A percentile compares a stretch with the other conserved stretches of the same genome.
phyloP scores from a whole-genome alignment of 1,140 invertebrate species.

The Conus ventricosus region DNA sequence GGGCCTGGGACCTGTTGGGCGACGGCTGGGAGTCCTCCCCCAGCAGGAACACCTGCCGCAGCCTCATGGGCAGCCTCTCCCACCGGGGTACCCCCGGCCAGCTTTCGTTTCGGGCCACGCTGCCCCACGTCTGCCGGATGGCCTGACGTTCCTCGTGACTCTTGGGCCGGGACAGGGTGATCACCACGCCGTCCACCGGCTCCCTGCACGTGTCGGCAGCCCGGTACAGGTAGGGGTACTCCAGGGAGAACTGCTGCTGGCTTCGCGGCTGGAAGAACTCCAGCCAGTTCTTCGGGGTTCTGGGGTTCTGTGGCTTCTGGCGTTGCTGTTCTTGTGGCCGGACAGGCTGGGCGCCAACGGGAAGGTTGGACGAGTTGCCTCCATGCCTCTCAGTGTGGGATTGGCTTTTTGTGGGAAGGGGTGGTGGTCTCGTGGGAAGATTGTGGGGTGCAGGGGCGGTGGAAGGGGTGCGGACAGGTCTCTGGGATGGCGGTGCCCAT shows the following conservation, averaged over 20 bases:
- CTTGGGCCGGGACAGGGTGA: not conserved
- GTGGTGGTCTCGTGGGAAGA: no score
- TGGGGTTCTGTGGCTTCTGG: no score
- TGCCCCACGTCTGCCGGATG: no score
- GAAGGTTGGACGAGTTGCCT: no score
- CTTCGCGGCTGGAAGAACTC: constrained; percentile 16
- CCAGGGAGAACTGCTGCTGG: constrained; percentile 1
- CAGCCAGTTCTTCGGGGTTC: not conserved
- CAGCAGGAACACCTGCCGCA: not conserved
- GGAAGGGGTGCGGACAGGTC: no score
- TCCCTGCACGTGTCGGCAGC: not conserved
- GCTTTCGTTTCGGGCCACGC: not conserved
- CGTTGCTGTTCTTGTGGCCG: no score
- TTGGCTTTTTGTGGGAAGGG: no score
- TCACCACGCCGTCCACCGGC: not conserved
- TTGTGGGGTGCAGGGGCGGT: no score
- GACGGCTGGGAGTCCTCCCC: not conserved
- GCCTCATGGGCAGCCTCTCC: not conserved
- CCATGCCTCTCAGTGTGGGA: no score
- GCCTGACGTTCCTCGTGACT: no score
- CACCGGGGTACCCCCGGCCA: not conserved
- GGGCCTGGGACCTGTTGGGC: not conserved
- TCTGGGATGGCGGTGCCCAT: no score
- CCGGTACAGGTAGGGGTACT: not conserved
- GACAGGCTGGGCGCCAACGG: no score